phyloP scores from a whole-genome alignment of 2,113 vertebrate genomes.

The Cyanoderma ruficeps region DNA sequence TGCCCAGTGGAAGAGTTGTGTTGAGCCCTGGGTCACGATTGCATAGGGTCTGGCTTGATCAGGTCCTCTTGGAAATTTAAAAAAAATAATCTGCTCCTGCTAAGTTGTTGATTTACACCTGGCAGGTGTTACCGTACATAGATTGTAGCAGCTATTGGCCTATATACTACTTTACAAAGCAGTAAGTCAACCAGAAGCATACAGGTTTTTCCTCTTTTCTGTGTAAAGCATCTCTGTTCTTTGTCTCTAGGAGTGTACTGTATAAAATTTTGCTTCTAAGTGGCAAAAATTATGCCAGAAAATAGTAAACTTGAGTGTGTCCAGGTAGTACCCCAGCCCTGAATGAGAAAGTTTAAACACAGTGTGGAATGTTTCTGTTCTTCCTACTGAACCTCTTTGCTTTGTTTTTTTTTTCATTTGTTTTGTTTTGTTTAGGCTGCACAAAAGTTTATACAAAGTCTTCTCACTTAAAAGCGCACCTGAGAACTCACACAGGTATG shows the following conservation, averaged over 20 bases:
- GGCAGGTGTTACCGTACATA: neutral
- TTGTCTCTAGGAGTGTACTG: neutral
- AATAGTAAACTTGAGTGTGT: neutral
- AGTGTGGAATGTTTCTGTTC: neutral
- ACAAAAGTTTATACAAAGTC: constrained; percentile 98
- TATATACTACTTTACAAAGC: neutral
- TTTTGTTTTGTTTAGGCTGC: constrained; percentile 79
- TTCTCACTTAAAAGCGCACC: constrained; percentile 96
- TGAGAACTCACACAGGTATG: constrained; percentile 97
- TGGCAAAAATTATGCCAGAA: neutral
- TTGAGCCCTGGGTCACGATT: neutral
- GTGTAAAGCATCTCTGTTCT: neutral
- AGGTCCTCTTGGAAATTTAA: neutral
- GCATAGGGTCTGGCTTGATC: neutral
- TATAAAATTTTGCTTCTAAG: neutral
- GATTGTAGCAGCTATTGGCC: neutral
- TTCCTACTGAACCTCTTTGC: constrained; percentile 1
- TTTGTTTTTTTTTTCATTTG: constrained; percentile 59
- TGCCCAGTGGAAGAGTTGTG: neutral
- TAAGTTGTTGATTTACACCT: neutral
- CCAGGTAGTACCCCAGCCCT: neutral
- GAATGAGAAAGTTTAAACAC: neutral
- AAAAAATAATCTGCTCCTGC: neutral
- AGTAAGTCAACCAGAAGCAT: neutral
- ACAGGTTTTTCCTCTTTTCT: neutral